Evolutionary conservation across 1,140 invertebrate genomes (phyloP).

Genomic region (Drosophila kohkoa): DNA sequence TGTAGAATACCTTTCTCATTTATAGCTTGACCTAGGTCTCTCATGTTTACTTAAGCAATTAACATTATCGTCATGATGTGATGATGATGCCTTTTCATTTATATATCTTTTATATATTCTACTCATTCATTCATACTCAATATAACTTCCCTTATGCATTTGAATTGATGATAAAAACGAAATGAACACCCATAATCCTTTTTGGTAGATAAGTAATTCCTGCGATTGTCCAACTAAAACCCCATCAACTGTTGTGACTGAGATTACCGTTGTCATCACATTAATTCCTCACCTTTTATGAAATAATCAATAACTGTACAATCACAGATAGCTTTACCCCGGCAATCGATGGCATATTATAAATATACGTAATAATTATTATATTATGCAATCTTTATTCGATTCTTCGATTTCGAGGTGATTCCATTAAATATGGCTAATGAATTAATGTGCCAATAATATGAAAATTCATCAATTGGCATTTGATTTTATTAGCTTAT

Average conservation of each 20-base stretch:
- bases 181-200: not conserved
- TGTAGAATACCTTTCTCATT: not conserved
- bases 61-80: not conserved
- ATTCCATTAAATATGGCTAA: no score
- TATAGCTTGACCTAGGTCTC: not conserved
- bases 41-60: not conserved
- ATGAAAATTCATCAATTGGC: no score
- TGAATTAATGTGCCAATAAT: no score
- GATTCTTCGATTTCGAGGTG: no score
- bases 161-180: not conserved
- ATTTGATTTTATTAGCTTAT: no score
- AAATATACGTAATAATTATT: not conserved
- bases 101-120: no score
- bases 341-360: not conserved
- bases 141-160: not conserved
- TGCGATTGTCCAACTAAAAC: not conserved
- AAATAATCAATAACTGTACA: constrained; percentile 1
- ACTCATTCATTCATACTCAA: no score
- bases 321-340: no score
- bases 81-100: no score
- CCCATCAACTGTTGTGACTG: not conserved
- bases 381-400: no score
- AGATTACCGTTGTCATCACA: not conserved
- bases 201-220: not conserved
- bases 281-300: not conserved